phyloP scores from a whole-genome alignment of 2,888 invertebrate genomes.

The Holacanthella duospinosa region DNA sequence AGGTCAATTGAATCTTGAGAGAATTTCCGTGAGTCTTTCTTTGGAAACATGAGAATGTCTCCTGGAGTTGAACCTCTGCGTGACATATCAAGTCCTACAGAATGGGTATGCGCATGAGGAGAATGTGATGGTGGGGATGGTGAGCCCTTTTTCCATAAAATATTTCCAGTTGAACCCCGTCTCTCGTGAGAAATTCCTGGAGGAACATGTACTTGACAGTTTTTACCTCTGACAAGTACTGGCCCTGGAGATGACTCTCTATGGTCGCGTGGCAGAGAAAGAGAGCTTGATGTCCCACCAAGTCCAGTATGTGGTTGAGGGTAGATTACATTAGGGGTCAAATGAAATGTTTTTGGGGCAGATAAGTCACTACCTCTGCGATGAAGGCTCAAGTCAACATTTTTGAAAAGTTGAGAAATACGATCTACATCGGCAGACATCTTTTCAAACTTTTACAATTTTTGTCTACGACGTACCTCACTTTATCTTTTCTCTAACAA shows the following conservation, averaged over 20 bases:
- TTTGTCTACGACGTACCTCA: background rate
- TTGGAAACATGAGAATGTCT: slow-evolving; percentile 30
- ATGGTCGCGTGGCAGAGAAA: slow-evolving; percentile 11
- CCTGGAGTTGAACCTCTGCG: slow-evolving; percentile 37
- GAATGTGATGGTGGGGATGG: slow-evolving; percentile 12
- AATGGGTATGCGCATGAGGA: slow-evolving; percentile 15
- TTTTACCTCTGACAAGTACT: background rate
- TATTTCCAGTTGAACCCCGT: slow-evolving; percentile 37
- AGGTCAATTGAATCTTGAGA: slow-evolving; percentile 37
- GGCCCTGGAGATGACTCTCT: slow-evolving; percentile 16
- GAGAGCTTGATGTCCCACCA: slow-evolving; percentile 14
- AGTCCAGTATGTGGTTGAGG: slow-evolving; percentile 17
- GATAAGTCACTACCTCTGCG: slow-evolving; percentile 36
- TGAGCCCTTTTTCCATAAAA: slow-evolving; percentile 32
- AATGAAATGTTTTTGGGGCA: slow-evolving; percentile 29
- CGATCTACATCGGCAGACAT: slow-evolving; percentile 28
- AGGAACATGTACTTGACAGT: slow-evolving; percentile 22
- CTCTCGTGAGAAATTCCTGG: slow-evolving; percentile 28
- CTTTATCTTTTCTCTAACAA: too few species aligned
- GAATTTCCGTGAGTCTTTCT: slow-evolving; percentile 34
- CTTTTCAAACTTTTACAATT: slow-evolving; percentile 1
- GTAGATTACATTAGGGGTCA: slow-evolving; percentile 30
- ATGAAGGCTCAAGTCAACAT: slow-evolving; percentile 19
- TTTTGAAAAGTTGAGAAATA: slow-evolving; percentile 33
- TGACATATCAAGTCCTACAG: slow-evolving; percentile 20